Evolutionary conservation across 2,797 vertebrate genomes (phyloP).

Genomic region (Artibeus lituratus): DNA sequence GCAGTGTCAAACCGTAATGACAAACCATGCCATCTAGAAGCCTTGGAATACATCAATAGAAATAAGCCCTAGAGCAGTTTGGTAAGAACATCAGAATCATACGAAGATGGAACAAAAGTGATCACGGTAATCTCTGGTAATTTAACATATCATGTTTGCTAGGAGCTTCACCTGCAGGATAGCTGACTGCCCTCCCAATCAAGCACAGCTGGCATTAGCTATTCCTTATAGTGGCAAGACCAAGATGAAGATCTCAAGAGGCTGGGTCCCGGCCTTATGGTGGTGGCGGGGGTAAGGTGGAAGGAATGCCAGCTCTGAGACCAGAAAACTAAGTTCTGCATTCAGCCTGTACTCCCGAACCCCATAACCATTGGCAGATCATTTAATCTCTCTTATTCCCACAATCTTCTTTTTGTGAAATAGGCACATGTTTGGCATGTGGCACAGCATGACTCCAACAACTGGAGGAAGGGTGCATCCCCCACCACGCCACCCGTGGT

Average conservation of each 20-base stretch:
- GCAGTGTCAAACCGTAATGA: not conserved
- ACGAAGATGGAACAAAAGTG: not conserved
- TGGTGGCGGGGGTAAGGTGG: not conserved
- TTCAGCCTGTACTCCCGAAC: not conserved
- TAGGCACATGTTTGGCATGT: not conserved
- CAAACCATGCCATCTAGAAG: not conserved
- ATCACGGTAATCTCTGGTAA: not conserved
- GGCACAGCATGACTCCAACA: rapidly evolving
- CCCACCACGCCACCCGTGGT: rapidly evolving
- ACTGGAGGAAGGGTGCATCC: too few relatives aligned
- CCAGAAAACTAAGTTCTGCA: not conserved
- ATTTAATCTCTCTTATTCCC: not conserved
- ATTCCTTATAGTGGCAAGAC: not conserved
- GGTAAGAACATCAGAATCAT: not conserved
- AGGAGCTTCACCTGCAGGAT: not conserved
- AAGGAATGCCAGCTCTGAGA: not conserved
- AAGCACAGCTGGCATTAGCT: not conserved
- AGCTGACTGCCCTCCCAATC: not conserved
- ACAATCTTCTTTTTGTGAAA: not conserved
- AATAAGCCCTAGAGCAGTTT: not conserved
- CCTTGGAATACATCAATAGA: not conserved
- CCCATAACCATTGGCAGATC: not conserved
- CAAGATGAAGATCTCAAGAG: not conserved
- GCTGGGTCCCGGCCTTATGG: too few relatives aligned
- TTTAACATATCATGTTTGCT: not conserved